Conservation (phyloP, 2,888 invertebrate genomes). For the Cremastinae sp. region DNA sequence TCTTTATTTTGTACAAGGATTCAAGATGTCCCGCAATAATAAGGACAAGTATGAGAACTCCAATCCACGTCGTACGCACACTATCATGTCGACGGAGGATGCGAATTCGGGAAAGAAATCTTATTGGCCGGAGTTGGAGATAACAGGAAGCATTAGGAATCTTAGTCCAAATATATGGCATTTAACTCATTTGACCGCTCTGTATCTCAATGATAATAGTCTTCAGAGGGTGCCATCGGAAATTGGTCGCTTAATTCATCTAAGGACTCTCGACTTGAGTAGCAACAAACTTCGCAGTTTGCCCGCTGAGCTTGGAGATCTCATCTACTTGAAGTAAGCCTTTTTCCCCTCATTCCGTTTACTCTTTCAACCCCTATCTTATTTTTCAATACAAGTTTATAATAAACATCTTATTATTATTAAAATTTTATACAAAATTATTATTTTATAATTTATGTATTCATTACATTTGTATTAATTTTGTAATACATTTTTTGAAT, state of each 20-base stretch:
- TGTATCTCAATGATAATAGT: slow-evolving; percentile 98
- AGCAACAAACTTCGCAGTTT: slow-evolving; percentile 96
- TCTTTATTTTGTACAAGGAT: slow-evolving; percentile 69
- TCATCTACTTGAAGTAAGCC: slow-evolving; percentile 92
- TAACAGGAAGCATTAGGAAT: slow-evolving; percentile 96
- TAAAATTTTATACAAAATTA: too few relatives aligned
- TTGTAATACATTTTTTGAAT: too few relatives aligned
- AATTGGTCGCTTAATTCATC: slow-evolving; percentile 91
- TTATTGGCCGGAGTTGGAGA: slow-evolving; percentile 95
- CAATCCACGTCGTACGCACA: slow-evolving; percentile 91
- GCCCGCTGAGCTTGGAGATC: slow-evolving; percentile 97
- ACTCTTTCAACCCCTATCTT: not conserved
- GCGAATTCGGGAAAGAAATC: slow-evolving; percentile 95
- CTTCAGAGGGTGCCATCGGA: slow-evolving; percentile 95
- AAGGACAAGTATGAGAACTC: slow-evolving; percentile 95
- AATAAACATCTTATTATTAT: too few relatives aligned
- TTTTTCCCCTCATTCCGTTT: not conserved
- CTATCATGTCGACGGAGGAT: slow-evolving; percentile 96
- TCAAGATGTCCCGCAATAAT: slow-evolving; percentile 83
- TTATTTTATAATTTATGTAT: too few relatives aligned
- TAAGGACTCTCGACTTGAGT: slow-evolving; percentile 95
- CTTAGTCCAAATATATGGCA: slow-evolving; percentile 96
- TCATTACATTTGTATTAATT: not conserved
- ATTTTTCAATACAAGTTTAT: too few relatives aligned
- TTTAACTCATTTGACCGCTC: slow-evolving; percentile 94